Evolutionary conservation across 2,113 vertebrate genomes (phyloP), one percentile per base, ranked within the genome.

Genomic region (Terrapene triunguis): DNA sequence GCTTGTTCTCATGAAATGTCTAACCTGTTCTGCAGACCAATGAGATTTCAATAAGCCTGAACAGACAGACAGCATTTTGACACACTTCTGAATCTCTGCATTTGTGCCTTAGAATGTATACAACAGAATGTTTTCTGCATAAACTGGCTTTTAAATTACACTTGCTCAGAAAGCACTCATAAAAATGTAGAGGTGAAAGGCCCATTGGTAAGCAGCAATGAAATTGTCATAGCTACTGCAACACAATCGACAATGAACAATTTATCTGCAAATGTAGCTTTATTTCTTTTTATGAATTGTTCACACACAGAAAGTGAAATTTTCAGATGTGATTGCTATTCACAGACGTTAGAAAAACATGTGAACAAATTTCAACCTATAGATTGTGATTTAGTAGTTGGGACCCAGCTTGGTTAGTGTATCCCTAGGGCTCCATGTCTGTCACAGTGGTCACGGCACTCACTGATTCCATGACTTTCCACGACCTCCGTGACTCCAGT

Each of bases 1-100:
- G 72, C 65, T 93, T 94, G 38, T 96, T 96, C 89, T 92, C 0
- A 0, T 81, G 74, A 69, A 59, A 89, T 62, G 80, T 74, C 35
- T 59, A 95, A 93, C 83, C 38, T 84, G 44, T 91, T 93, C 80
- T 92, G 72, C 87, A 91, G 80, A 78, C 78, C 38, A 35, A 48
- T 92, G 57, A 72, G 42, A 44, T 82, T 85, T 65, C 55, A 95
- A 91, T 78, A 92, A 8, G 95, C 92, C 95, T 96, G 83, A 91
- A 29, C 81, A 91, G 78, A 38, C 93, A 92, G 55, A 29, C 95
- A 82, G 84, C 90, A 82, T 65, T 89, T 87, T 82, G 35, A 72
- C 51, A 65, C 4, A 8, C 57, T 88, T 82, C 0, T 2, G 57
- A 80, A 81, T 96, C 62, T 55, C 74, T 19, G 5, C 32, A 92